Conservation (phyloP, 2,797 vertebrate species). For the Sebastes iracundus region DNA sequence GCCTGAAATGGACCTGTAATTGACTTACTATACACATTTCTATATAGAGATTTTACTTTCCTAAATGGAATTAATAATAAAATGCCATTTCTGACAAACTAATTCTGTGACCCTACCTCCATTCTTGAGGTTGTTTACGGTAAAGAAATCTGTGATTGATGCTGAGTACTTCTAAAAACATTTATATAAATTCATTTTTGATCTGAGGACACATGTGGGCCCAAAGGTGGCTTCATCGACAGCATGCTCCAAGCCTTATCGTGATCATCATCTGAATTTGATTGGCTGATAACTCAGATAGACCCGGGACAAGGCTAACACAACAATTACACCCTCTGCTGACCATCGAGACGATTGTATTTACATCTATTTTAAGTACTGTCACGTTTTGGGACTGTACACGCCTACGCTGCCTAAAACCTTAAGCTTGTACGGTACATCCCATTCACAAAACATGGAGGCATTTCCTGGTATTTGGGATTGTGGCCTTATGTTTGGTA, state of each 20-base stretch:
- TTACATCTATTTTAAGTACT: background rate
- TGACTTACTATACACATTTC: background rate
- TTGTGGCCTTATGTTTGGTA: background rate
- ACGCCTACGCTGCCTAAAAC: background rate
- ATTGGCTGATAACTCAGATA: background rate
- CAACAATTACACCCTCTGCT: background rate
- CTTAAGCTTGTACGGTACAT: background rate
- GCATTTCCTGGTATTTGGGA: background rate
- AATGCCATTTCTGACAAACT: background rate
- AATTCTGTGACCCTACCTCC: background rate
- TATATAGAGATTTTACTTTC: background rate
- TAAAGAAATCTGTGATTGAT: background rate
- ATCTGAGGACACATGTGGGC: background rate
- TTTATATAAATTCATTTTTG: background rate
- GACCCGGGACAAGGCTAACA: background rate
- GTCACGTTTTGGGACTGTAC: background rate
- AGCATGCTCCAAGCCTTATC: background rate
- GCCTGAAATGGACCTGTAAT: constrained; percentile 33
- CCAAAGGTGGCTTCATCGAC: background rate
- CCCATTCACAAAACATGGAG: background rate
- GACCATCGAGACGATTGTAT: background rate
- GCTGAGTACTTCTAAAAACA: background rate
- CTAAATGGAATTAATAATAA: background rate
- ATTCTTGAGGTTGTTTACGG: background rate
- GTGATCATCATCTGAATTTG: background rate